Base-by-base conservation (phyloP, 2,113 vertebrate species). In the Mohoua ochrocephala region DNA sequence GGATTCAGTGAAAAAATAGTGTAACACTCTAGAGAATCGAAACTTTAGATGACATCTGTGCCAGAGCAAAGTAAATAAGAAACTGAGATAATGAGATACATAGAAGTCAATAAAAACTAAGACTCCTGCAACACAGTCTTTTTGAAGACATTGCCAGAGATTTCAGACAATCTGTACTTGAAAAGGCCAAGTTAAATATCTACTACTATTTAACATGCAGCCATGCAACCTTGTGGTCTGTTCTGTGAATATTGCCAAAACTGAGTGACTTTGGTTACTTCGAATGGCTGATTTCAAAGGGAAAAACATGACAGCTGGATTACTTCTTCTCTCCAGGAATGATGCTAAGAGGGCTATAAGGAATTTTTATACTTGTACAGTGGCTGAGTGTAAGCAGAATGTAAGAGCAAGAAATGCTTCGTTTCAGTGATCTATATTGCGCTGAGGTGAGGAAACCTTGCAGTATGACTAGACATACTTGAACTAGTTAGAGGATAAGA, bases 31-130 rank as follows among this genome's bases (percentile, higher is more conserved):
- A n/a, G n/a, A 85, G 13, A 91, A 73, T 50, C 23, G 19, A 89
- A 91, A 69, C 37, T 18, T 63, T 61, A 76, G 13, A 41, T 22
- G 42, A 70, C 8, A 61, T 64, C 9, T 41, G 16, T 56, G 18
- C 5, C 54, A 74, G 7, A 47, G 11, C 6, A 93, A 91, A 83
- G 78, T 71, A 95, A 95, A 92, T 79, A 97, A 92, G 92, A 93
- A 96, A 96, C 79, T 60, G 53, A 95, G 94, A 96, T 91, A 91
- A 57, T 41, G 9, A 76, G 79, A 94, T 79, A 74, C 27, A 41
- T 24, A 52, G 30, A 75, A 83, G 87, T 68, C 76, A 93, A 87
- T 33, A 95, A 94, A 97, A 96, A 90, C 89, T 39, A 24, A 45
- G n/a, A 57, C 15, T 77, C 18, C n/a, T 33, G n/a, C n/a, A 81